Percentiles rank a stretch among this genome's conserved stretches.
Evolutionary conservation across 2,797 vertebrate species (phyloP).

Genomic region (Chelon labrosus): DNA sequence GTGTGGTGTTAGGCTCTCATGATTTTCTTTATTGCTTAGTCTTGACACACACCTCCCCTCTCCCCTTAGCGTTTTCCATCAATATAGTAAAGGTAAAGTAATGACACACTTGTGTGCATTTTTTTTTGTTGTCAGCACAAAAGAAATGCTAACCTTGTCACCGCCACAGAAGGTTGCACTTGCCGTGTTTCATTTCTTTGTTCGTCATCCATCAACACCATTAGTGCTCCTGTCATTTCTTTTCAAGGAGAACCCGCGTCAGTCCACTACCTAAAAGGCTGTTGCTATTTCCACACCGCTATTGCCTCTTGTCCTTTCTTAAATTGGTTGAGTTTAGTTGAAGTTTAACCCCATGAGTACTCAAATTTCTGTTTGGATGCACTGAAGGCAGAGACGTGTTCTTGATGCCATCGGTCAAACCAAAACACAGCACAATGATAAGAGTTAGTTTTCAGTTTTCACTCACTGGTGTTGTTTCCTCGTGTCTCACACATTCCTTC

Average conservation of each 20-base stretch:
- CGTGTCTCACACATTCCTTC: neutral
- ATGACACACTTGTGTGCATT: slow-evolving; percentile 52
- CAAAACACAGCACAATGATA: neutral
- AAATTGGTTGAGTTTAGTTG: neutral
- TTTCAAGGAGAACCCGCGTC: slow-evolving; percentile 5
- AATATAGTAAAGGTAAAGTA: slow-evolving; percentile 68
- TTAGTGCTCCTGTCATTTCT: slow-evolving; percentile 28
- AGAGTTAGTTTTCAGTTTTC: too few relatives aligned
- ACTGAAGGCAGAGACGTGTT: neutral
- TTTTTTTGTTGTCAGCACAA: slow-evolving; percentile 56
- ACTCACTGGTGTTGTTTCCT: neutral
- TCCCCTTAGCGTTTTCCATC: slow-evolving; percentile 56
- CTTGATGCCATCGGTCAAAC: neutral
- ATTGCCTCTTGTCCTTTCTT: neutral
- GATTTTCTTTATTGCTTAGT: slow-evolving; percentile 65
- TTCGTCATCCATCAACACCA: slow-evolving; percentile 41
- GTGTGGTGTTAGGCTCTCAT: slow-evolving; percentile 68
- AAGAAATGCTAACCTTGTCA: slow-evolving; percentile 93
- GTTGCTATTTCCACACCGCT: neutral
- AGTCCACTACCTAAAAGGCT: slow-evolving; percentile 1
- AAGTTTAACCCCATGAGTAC: neutral
- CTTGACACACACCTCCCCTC: slow-evolving; percentile 58
- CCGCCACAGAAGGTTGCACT: slow-evolving; percentile 33
- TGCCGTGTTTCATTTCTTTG: slow-evolving; percentile 39
- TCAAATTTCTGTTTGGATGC: slow-evolving; percentile 1